Conservation (phyloP, 2,797 vertebrate genomes). For the Erpetoichthys calabaricus region DNA sequence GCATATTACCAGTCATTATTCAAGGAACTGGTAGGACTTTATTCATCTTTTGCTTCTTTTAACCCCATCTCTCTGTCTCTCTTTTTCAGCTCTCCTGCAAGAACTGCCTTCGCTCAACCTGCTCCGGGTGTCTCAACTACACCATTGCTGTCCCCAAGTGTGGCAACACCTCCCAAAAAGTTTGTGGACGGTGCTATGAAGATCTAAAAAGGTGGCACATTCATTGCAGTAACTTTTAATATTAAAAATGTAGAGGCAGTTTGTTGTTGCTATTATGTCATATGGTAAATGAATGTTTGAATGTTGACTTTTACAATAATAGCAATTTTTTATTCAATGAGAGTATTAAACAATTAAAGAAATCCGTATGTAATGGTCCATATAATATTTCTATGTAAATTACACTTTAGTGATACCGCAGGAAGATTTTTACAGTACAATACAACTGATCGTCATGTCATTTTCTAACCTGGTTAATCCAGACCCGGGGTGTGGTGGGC, state of each 20-base stretch:
- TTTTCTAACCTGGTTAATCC: too few species aligned
- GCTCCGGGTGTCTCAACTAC: constrained; percentile 70
- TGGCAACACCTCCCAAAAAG: constrained; percentile 73
- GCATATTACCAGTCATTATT: too few species aligned
- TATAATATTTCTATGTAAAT: too few species aligned
- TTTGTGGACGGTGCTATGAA: constrained; percentile 80
- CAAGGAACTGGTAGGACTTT: neutral
- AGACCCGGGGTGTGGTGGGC: too few species aligned
- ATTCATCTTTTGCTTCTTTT: too few species aligned
- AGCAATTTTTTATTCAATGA: too few species aligned
- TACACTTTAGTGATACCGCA: too few species aligned
- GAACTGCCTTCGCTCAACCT: constrained; percentile 75
- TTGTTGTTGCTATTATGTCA: neutral
- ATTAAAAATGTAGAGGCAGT: neutral
- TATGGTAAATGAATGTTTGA: neutral
- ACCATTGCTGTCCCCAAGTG: constrained; percentile 63
- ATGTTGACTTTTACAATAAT: neutral
- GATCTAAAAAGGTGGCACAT: constrained; percentile 64
- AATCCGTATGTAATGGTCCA: too few species aligned
- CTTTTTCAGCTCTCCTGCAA: constrained; percentile 72
- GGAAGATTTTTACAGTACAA: too few species aligned
- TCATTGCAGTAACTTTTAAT: neutral
- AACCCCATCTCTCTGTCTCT: neutral
- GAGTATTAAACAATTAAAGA: too few species aligned
- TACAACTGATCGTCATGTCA: too few species aligned